phyloP scores from a whole-genome alignment of 2,113 vertebrate genomes.

The Mus pahari region DNA sequence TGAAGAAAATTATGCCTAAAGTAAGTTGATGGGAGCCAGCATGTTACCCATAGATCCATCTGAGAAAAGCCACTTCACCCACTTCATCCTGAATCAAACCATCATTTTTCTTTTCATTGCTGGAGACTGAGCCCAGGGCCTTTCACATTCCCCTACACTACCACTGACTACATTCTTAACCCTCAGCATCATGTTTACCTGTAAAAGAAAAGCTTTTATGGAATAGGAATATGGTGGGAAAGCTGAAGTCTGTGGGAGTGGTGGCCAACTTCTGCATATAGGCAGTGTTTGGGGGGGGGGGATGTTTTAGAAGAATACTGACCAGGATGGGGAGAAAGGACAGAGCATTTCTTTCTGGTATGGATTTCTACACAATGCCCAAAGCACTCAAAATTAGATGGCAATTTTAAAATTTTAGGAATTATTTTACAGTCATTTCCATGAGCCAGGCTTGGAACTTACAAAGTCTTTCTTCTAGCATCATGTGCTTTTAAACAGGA shows the following conservation, averaged over 20 bases:
- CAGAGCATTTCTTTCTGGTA: background rate
- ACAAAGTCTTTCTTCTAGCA: background rate
- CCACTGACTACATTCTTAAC: background rate
- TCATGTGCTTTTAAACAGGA: background rate
- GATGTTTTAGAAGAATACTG: background rate
- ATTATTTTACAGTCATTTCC: background rate
- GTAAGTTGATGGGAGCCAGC: background rate
- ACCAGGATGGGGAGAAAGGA: background rate
- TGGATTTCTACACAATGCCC: background rate
- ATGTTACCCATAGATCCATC: background rate
- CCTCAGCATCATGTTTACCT: background rate
- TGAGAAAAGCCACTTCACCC: background rate
- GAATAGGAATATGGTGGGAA: background rate
- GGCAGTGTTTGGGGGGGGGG: background rate
- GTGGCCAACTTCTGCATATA: background rate
- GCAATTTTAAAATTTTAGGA: background rate
- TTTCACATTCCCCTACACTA: background rate
- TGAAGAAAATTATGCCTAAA: constrained; percentile 42
- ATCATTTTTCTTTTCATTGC: background rate
- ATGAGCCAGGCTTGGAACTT: background rate
- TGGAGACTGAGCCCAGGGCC: background rate
- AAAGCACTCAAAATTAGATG: background rate
- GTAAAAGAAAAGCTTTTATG: background rate
- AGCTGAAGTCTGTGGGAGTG: background rate
- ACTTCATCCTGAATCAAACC: background rate